Evolutionary conservation across 2,113 vertebrate genomes (phyloP).

Genomic region (Brachyistius frenatus): DNA sequence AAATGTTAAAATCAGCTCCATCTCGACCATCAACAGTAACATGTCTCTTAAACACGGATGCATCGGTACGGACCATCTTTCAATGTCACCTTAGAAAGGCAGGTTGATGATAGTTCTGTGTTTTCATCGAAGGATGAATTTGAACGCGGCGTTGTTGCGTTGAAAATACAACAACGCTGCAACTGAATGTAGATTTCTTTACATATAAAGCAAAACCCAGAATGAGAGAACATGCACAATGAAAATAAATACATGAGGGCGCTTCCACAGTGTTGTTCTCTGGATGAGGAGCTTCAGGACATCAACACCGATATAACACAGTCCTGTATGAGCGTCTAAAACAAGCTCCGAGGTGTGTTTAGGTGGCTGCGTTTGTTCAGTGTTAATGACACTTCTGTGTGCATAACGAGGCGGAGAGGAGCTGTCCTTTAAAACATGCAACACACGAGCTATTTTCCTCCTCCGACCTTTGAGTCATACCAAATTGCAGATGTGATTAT

Average conservation of each 20-base stretch:
- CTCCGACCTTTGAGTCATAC: conserved; percentile 32
- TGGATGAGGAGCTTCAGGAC: not conserved
- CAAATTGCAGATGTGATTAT: conserved; percentile 37
- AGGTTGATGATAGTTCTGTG: too few species aligned
- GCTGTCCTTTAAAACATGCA: not conserved
- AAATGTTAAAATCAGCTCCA: not conserved
- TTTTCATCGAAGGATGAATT: not conserved
- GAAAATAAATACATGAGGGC: not conserved
- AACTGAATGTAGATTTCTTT: not conserved
- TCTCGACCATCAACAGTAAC: too few species aligned
- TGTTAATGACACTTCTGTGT: conserved; percentile 36
- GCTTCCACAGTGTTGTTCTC: not conserved
- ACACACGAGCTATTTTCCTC: conserved; percentile 16
- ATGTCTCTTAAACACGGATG: too few species aligned
- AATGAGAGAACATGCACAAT: not conserved
- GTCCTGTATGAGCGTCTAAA: not conserved
- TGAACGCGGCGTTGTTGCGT: not conserved
- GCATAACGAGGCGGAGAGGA: conserved; percentile 23
- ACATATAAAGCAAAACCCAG: too few species aligned
- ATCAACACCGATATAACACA: too few species aligned
- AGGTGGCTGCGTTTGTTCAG: conserved; percentile 27
- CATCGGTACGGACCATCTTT: too few species aligned
- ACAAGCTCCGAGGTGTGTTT: conserved; percentile 40
- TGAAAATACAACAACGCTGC: not conserved
- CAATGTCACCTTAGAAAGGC: too few species aligned